Evolutionary conservation across 2,113 vertebrate genomes (phyloP), one percentile per base, ranked within the genome.

Genomic region (Chloebia gouldiae): DNA sequence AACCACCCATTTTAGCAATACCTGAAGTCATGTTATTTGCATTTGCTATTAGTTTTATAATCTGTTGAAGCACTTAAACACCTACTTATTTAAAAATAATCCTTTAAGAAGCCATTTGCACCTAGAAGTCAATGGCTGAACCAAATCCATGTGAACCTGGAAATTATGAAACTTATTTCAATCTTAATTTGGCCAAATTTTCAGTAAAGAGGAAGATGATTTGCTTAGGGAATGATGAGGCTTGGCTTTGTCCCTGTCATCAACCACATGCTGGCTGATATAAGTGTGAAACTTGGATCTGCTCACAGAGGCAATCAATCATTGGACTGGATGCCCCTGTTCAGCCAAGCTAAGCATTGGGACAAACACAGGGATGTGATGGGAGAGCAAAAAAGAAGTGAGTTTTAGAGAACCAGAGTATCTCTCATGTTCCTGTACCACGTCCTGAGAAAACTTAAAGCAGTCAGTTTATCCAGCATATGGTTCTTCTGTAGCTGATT

Each of bases 221-320:
- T 90, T 91, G 87, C 63, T 81, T 88, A 66, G 71, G 79, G 79
- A 90, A 22, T 44, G 68, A 60, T 80, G 47, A 92, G 42, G 79
- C 24, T 44, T 94, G 95, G 76, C 64, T 96, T 95, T 92, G 76
- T 93, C 92, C 79, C 56, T 90, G 85, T 90, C 88, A 92, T 90
- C 90, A 95, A 57, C 75, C 82, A 86, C 88, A 93, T 42, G 86
- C 88, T 92, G 90, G 44, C 90, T 94, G 82, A 86, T 90, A 72
- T 92, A 88, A 88, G 94, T 81, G 85, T 61, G 72, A 86, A 90
- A 84, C 30, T 92, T 93, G 93, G 92, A 86, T 68, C 25, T 83
- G 65, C 61, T 81, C 37, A 42, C 45, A 51, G 79, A 88, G 9
- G 35, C 30, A 73, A 92, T 94, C 70, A 61, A 51, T 93, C 87